Percentiles rank a stretch among this genome's conserved stretches.
Conservation (phyloP, 2,888 invertebrate genomes). For the Crioceris asparagi region DNA sequence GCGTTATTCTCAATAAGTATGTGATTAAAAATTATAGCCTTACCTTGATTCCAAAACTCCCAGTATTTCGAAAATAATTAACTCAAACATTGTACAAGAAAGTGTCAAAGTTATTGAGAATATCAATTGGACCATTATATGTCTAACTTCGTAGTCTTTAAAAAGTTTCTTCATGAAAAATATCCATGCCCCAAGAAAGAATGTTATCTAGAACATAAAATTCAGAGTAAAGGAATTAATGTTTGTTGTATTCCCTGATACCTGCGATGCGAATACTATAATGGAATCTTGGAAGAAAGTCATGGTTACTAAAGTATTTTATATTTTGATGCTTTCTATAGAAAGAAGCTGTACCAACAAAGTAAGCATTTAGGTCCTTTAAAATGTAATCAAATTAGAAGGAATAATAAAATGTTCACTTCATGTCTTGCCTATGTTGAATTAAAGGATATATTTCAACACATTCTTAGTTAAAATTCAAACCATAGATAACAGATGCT, state of each 20-base stretch:
- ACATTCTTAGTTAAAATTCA: too few relatives aligned
- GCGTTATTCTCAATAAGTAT: too few relatives aligned
- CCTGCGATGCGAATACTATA: constrained; percentile 63
- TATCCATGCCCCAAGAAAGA: constrained; percentile 95
- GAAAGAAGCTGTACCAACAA: too few relatives aligned
- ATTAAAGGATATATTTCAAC: too few relatives aligned
- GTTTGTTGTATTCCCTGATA: constrained; percentile 12
- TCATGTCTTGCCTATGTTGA: too few relatives aligned
- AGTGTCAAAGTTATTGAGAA: constrained; percentile 94
- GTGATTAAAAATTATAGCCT: constrained; percentile 17
- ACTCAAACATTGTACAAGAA: constrained; percentile 97
- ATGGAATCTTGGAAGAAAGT: constrained; percentile 74
- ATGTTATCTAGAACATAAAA: constrained; percentile 59
- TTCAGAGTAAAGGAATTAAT: too few relatives aligned
- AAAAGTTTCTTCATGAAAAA: constrained; percentile 97
- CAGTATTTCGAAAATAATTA: constrained; percentile 98
- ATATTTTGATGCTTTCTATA: not conserved
- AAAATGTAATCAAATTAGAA: too few relatives aligned
- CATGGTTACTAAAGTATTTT: constrained; percentile 42
- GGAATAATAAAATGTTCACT: too few relatives aligned
- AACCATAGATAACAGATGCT: too few relatives aligned
- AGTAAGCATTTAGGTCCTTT: too few relatives aligned
- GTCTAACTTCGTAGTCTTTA: constrained; percentile 94
- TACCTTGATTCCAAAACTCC: constrained; percentile 87
- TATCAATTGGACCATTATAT: constrained; percentile 85